Evolutionary conservation across 2,113 vertebrate species (phyloP), one percentile per base, ranked within the genome.

Genomic region (Heterotilapia buettikoferi): DNA sequence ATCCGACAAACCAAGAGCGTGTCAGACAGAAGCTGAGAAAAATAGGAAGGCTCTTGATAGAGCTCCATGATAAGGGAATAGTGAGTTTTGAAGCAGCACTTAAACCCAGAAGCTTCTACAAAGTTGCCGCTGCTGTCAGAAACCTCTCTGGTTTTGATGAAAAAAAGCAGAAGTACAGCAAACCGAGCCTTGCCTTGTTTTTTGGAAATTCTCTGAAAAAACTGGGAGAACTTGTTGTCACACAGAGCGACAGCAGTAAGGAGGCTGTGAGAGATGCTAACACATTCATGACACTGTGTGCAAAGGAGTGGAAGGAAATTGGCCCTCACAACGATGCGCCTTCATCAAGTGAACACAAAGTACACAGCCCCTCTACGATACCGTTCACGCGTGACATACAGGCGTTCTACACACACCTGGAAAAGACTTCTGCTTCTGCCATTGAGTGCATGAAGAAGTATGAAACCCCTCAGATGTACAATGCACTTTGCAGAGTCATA

Each of bases 301-400:
- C 29, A 3, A 85, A 61, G 16, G 66, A 94, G 86, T 89, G 90
- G 89, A 57, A 31, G 14, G 36, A 84, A 66, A 79, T 38, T 3
- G 12, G 53, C 8, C 61, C 81, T 14, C 16, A 57, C 3, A 52
- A 47, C 18, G 71, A 84, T 6, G 10, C 79, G 2, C 40, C 36
- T 56, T 54, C 43, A 2, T 7, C 56, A 14, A 54, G 13, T 3
- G 21, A 83, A 63, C 56, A 7, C 13, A 90, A 86, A 21, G 78
- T 59, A 5, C 85, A 87, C 79, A 83, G 86, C 5, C 84, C 89
- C 11, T 87, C 85, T 3, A 93, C 90, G 2, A 80, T 95, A 21
- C 91, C 93, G 0, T 95, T 96, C 54, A 93, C 89, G 1, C 26
- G 36, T 0, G 93, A 94, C 18, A 79, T 93, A 8, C 93, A 95